phyloP scores from a whole-genome alignment of 2,797 vertebrate species.

The Gymnothorax reevesii region DNA sequence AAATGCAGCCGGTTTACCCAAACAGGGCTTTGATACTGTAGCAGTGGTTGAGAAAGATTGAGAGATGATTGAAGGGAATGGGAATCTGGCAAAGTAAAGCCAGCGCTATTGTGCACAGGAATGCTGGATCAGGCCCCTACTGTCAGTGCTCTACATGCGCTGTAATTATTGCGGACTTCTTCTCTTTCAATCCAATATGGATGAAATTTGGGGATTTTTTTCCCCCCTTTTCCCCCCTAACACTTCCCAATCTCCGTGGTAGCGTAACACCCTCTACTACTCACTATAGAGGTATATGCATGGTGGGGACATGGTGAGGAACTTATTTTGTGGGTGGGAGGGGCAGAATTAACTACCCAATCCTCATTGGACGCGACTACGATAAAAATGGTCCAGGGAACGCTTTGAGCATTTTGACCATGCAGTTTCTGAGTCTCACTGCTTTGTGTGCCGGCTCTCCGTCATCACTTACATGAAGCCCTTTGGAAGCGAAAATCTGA shows the following conservation, averaged over 20 bases:
- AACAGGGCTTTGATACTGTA: conserved; percentile 27
- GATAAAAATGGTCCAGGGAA: not conserved
- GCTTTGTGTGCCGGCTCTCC: not conserved
- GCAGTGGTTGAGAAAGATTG: conserved; percentile 30
- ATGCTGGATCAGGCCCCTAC: conserved; percentile 8
- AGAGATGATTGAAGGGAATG: conserved; percentile 30
- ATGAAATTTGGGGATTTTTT: conserved; percentile 7
- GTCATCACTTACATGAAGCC: conserved; percentile 13
- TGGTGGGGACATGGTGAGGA: conserved; percentile 24
- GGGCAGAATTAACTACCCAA: conserved; percentile 20
- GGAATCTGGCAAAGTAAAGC: conserved; percentile 26
- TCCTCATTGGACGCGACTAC: not conserved
- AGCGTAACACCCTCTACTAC: conserved; percentile 2
- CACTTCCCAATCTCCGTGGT: conserved; percentile 6
- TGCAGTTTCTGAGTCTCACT: not conserved
- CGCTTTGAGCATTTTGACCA: not conserved
- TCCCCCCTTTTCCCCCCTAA: not conserved
- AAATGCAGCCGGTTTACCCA: conserved; percentile 38
- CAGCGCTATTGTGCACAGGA: conserved; percentile 11
- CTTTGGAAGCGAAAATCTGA: not conserved
- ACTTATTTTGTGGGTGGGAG: not conserved
- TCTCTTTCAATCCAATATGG: conserved; percentile 24
- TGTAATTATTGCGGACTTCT: conserved; percentile 15
- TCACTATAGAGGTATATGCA: not conserved
- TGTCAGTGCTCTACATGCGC: conserved; percentile 15